Evolutionary conservation across 2,888 invertebrate genomes (phyloP).

Genomic region (Lissonota sp.): DNA sequence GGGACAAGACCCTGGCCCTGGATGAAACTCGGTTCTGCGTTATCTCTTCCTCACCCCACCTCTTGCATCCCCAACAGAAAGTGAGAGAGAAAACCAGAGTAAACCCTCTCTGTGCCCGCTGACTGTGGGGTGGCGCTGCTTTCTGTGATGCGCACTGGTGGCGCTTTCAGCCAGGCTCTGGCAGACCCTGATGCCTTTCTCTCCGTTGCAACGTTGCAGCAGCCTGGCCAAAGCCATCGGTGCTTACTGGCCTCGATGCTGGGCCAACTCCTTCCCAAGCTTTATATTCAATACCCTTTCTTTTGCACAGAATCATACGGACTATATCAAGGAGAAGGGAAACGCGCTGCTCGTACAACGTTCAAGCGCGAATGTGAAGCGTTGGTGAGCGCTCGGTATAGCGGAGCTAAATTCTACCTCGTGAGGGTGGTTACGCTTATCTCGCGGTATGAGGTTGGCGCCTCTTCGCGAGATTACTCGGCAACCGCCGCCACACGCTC

Average conservation of each 20-base stretch:
- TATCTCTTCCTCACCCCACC: constrained; percentile 38
- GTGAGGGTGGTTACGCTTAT: constrained; percentile 47
- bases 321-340: constrained; percentile 46
- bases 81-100: neutral
- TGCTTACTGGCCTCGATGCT: constrained; percentile 48
- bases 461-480: constrained; percentile 61
- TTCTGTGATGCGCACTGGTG: constrained; percentile 47
- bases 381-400: constrained; percentile 27
- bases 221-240: constrained; percentile 9
- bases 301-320: constrained; percentile 32
- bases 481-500: constrained; percentile 59
- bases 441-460: constrained; percentile 63
- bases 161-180: constrained; percentile 18
- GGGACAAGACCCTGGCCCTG: constrained; percentile 71
- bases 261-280: neutral
- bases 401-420: neutral
- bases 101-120: constrained; percentile 40
- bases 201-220: constrained; percentile 40
- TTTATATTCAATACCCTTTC: constrained; percentile 20
- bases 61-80: too few relatives aligned
- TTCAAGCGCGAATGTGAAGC: constrained; percentile 45
- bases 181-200: constrained; percentile 47
- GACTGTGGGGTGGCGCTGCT: constrained; percentile 27
- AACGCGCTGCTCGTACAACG: constrained; percentile 5
- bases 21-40: constrained; percentile 49